Evolutionary conservation across 2,797 vertebrate genomes (phyloP), one percentile per base, ranked within the genome.

Genomic region (Oreortyx pictus): DNA sequence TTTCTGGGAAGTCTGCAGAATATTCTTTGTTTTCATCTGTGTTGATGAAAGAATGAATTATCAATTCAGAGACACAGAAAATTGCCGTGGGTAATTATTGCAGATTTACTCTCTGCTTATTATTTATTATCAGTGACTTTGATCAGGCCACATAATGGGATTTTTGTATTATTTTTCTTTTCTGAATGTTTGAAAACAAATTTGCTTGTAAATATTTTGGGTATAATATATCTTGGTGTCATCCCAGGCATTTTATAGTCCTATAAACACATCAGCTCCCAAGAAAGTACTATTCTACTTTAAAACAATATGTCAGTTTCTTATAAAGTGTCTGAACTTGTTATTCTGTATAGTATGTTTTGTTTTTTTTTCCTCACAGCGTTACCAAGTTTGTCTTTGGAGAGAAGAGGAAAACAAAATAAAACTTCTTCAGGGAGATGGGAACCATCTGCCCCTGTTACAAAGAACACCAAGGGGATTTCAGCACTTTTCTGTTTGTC

Each of bases 381-480:
- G 52, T 77, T 77, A 62, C 15, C 5, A 68, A 82, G 19, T 76
- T 92, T 88, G 67, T 37, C 50, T 59, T 89, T 35, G 49, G 64
- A 64, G 62, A 62, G 23, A 68, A 89, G 52, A 68, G 54, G 6
- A 68, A 87, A 82, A 67, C 64, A 89, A 90, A 88, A 80, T 57
- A 65, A 89, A 91, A 67, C 25, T 90, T 71, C 84, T 17, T 82
- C 29, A 60, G 72, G 56, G 84, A 85, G 52, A 62, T 60, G 64
- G 60, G 56, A 89, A 11, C 91, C 91, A 87, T 94, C 91, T 93
- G 91, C 4, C 27, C n/a, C 29, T 70, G 35, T 82, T 90, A 57
- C 50, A 29, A 23, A 74, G 65, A 89, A 43, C 65, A 70, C 72
- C 79, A 16, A 27, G 20, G 91, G 89, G 82, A 85, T 87, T 94